These are phyloP conservation scores for Potamilus streckersoni DNA, from an alignment of 1,140 invertebrate genomes.

Conservation along the genomic window DNA sequence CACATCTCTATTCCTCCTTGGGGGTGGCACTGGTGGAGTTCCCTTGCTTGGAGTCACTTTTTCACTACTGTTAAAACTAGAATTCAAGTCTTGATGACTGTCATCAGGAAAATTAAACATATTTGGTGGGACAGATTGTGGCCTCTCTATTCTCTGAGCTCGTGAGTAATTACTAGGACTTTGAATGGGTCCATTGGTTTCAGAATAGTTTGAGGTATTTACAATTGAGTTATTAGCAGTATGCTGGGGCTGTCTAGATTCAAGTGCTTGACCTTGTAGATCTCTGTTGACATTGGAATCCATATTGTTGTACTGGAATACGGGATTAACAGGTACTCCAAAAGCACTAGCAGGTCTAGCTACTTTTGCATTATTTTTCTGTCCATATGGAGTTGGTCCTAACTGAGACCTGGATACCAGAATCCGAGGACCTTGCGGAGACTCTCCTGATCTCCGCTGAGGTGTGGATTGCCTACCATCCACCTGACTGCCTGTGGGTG, in stretches of 20 bases:
- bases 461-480: slow-evolving; percentile 7
- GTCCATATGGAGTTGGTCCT: slow-evolving; percentile 19
- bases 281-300: too few species aligned
- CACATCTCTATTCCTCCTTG: slow-evolving; percentile 22
- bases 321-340: slow-evolving; percentile 18
- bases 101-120: slow-evolving; percentile 22
- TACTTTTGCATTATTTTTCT: slow-evolving; percentile 10
- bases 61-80: slow-evolving; percentile 6
- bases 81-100: slow-evolving; percentile 6
- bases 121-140: slow-evolving; percentile 28
- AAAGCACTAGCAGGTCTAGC: slow-evolving; percentile 30
- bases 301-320: slow-evolving; percentile 8
- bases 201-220: slow-evolving; percentile 19
- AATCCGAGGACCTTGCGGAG: slow-evolving; percentile 9
- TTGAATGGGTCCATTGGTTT: slow-evolving; percentile 20
- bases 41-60: slow-evolving; percentile 18
- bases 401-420: slow-evolving; percentile 19
- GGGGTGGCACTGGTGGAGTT: slow-evolving; percentile 28
- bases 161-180: not conserved
- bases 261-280: too few species aligned
- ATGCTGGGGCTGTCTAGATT: not conserved
- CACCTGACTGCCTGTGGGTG: not conserved
- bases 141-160: slow-evolving; percentile 10
- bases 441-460: slow-evolving; percentile 5
- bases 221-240: slow-evolving; percentile 2